These are phyloP conservation scores for Centropus bengalensis DNA, from an alignment of 2,113 vertebrate genomes.

Conservation along the genomic window DNA sequence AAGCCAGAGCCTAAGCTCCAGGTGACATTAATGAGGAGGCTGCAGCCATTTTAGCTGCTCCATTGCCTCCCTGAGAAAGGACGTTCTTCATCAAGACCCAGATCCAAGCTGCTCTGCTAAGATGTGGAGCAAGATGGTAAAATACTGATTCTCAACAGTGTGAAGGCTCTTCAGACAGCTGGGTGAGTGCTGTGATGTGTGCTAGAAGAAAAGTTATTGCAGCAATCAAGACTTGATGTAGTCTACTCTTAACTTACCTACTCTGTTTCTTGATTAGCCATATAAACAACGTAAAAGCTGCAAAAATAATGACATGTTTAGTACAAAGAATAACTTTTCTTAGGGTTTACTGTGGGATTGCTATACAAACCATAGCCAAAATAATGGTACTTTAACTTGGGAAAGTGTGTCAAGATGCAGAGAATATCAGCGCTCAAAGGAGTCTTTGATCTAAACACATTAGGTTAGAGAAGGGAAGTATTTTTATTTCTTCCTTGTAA, in stretches of 20 bases:
- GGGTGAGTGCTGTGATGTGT: neutral
- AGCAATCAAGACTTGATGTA: neutral
- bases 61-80: neutral
- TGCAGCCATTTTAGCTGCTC: neutral
- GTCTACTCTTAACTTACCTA: neutral
- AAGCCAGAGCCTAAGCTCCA: neutral
- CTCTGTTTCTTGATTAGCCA: constrained; percentile 34
- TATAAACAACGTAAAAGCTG: neutral
- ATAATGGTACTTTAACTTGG: neutral
- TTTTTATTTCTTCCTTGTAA: neutral
- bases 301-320: constrained; percentile 1
- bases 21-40: neutral
- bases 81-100: neutral
- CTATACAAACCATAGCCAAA: neutral
- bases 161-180: neutral
- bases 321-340: neutral
- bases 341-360: neutral
- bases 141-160: neutral
- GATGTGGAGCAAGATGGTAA: neutral
- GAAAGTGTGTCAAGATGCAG: neutral
- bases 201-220: neutral
- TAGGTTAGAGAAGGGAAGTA: neutral
- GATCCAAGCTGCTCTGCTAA: neutral
- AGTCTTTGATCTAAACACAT: neutral
- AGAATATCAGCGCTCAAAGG: neutral